A percentile compares a stretch with the other conserved stretches of the same genome.
Evolutionary conservation across 2,797 vertebrate genomes (phyloP).

Genomic region (Fundulus diaphanus): DNA sequence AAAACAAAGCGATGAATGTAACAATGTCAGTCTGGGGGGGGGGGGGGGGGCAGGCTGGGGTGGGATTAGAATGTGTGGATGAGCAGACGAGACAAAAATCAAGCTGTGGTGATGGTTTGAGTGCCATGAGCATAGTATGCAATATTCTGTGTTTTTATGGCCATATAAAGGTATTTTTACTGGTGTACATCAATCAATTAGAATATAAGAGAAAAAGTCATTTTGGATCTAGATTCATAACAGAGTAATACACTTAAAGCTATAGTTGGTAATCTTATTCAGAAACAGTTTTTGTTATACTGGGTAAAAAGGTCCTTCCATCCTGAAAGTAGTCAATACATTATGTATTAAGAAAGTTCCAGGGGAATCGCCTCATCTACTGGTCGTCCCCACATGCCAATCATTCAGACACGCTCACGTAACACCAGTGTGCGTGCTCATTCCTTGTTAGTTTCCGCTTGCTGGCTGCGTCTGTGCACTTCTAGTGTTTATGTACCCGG

Average conservation of each 20-base stretch:
- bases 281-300: too few species aligned
- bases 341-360: too few species aligned
- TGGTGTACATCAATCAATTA: neutral
- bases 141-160: slow-evolving; percentile 72
- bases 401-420: too few species aligned
- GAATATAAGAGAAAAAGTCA: neutral
- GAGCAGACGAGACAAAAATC: slow-evolving; percentile 34
- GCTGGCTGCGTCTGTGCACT: too few species aligned
- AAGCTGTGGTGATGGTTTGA: slow-evolving; percentile 58
- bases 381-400: too few species aligned
- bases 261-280: too few species aligned
- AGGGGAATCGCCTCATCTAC: too few species aligned
- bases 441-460: too few species aligned
- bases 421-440: too few species aligned
- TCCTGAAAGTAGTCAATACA: too few species aligned
- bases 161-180: slow-evolving; percentile 63
- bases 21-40: slow-evolving; percentile 41
- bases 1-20: slow-evolving; percentile 68
- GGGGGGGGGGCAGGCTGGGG: neutral
- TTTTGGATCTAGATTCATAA: neutral
- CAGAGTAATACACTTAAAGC: neutral
- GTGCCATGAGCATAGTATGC: slow-evolving; percentile 76
- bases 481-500: too few species aligned
- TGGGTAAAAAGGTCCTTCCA: too few species aligned
- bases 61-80: slow-evolving; percentile 38